Percentiles rank a stretch among this genome's conserved stretches.
These are phyloP conservation scores for Procapra przewalskii DNA, from an alignment of 2,113 vertebrate species.

Conservation along the genomic window DNA sequence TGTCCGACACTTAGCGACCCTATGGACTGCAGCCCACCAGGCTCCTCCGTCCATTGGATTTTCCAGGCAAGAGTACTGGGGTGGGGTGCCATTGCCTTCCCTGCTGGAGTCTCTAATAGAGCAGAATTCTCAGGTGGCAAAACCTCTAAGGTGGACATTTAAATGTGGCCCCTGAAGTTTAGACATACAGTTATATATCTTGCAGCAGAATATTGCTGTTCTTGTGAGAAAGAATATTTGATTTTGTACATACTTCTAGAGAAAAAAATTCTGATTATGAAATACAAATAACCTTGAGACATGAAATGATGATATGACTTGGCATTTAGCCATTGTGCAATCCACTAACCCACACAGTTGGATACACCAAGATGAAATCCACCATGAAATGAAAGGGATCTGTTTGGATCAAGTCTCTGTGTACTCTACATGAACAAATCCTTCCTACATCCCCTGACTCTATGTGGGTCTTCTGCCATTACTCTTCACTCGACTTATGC, in stretches of 20 bases:
- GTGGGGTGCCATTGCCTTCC: too few species aligned
- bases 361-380: neutral
- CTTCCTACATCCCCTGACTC: neutral
- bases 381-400: neutral
- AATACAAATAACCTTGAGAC: neutral
- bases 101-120: neutral
- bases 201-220: neutral
- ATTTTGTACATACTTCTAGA: neutral
- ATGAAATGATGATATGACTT: neutral
- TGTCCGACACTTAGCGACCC: too few species aligned
- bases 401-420: neutral
- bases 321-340: neutral
- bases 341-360: neutral
- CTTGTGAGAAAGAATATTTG: neutral
- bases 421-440: neutral
- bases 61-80: too few species aligned
- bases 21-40: too few species aligned
- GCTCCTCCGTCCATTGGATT: too few species aligned
- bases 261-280: neutral
- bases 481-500: neutral
- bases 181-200: neutral
- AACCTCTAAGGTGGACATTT: neutral
- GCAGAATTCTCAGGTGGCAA: neutral
- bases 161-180: neutral
- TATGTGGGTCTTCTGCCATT: neutral